Evolutionary conservation across 1,140 invertebrate species (phyloP).

Genomic region (Brachionus paranguensis): DNA sequence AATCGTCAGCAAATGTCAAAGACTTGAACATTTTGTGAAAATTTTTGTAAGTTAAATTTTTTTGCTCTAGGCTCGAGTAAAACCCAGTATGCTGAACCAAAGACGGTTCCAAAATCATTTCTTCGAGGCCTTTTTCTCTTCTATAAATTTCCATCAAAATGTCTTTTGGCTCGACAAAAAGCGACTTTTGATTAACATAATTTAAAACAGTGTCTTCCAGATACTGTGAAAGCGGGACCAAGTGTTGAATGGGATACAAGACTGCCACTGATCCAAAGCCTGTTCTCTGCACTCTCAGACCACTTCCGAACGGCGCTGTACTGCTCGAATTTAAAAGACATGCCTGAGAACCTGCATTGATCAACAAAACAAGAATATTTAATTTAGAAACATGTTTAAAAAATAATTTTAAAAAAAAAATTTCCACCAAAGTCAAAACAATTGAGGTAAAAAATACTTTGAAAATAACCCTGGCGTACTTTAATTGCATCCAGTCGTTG

Average conservation of each 20-base stretch:
- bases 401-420: background rate
- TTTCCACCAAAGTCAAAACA: background rate
- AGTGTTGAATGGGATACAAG: background rate
- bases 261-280: constrained; percentile 14
- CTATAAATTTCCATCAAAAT: background rate
- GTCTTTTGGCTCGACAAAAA: background rate
- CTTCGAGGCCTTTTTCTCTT: background rate
- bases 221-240: background rate
- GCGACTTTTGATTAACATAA: background rate
- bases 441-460: background rate
- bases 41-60: background rate
- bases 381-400: background rate
- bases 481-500: background rate
- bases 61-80: background rate
- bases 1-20: background rate
- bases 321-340: background rate
- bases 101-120: constrained; percentile 9
- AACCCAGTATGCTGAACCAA: constrained; percentile 15
- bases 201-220: background rate
- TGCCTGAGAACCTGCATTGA: background rate
- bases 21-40: constrained; percentile 8
- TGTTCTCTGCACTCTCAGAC: background rate
- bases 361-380: background rate
- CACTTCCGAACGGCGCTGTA: background rate
- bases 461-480: background rate